Base-by-base conservation (phyloP, 2,888 invertebrate species). In the Tolmerus cingulatus region DNA sequence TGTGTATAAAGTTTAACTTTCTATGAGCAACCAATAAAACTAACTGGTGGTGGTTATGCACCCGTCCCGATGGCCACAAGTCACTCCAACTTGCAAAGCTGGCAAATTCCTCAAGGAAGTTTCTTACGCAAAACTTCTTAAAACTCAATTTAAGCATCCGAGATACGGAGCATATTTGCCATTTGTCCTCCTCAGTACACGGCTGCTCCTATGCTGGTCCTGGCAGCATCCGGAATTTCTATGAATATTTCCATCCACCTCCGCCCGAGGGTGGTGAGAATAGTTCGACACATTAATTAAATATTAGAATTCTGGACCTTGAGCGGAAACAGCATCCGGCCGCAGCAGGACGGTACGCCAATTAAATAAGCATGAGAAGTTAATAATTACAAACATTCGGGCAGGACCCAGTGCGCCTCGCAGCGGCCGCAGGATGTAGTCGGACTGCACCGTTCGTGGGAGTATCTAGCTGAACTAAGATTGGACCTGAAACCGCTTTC, bases 361-460 rank as follows among this genome's bases (percentile, higher is more conserved):
- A 76, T 76, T 76, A 76, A 76, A 76, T 76, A 76, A 76, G 37
- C 34, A 76, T 76, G 37, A 37, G 76, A 34, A 76, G 76, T 76
- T 76, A 76, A 76, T 76, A 76, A 76, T 76, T 76, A 76, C 76
- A 76, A 76, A 76, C 37, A 34, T n/a, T 37, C 30, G 76, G 14
- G 16, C 37, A 8, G 76, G 34, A 37, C 27, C 57, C 57, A 8
- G 30, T 37, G n/a, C 30, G n/a, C 30, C 16, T 37, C 30, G 19
- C 37, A n/a, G 27, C 8, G 37, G n/a, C 76, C 76, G 76, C 37
- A 76, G 37, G 37, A 37, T 34, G 27, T 76, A 76, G 34, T 19
- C 76, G 37, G 34, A 16, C 37, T 34, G 37, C 34, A n/a, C 34
- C 2, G 76, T 37, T 76, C 34, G 16, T 34, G n/a, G 37, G 27